These are phyloP conservation scores for Oscheius sp. DNA, from an alignment of 2,888 invertebrate genomes.

Conservation along the genomic window DNA sequence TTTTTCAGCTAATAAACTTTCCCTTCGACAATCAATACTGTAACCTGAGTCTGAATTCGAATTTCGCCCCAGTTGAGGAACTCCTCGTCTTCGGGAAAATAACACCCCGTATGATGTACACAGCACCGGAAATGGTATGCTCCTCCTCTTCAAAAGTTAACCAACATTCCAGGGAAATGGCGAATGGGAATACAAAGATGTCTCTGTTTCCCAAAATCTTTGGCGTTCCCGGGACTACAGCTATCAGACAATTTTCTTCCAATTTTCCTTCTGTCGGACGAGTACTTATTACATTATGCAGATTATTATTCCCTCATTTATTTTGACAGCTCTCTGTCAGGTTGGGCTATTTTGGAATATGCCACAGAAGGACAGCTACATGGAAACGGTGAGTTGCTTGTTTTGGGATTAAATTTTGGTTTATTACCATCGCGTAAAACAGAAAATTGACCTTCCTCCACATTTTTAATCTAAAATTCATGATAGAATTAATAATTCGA, in stretches of 20 bases:
- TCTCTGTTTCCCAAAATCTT: not conserved
- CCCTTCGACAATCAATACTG: not conserved
- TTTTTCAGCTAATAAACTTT: not conserved
- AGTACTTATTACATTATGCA: constrained; percentile 1
- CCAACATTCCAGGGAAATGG: not conserved
- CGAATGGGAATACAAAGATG: not conserved
- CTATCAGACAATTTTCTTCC: not conserved
- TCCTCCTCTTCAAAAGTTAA: not conserved
- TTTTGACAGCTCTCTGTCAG: not conserved
- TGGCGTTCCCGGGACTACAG: not conserved
- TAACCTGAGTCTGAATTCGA: not conserved
- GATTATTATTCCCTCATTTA: not conserved
- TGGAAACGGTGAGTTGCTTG: not conserved
- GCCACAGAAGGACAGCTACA: not conserved
- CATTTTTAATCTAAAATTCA: too few relatives aligned
- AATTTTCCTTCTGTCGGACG: not conserved
- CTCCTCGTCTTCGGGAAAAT: not conserved
- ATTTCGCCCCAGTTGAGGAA: not conserved
- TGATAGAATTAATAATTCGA: too few relatives aligned
- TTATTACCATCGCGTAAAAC: too few relatives aligned
- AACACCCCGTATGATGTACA: not conserved
- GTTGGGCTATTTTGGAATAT: not conserved
- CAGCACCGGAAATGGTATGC: not conserved
- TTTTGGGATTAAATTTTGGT: too few relatives aligned
- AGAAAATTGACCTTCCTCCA: too few relatives aligned